Evolutionary conservation across 2,888 invertebrate genomes (phyloP).

Genomic region (Lepidochitona cinerea): DNA sequence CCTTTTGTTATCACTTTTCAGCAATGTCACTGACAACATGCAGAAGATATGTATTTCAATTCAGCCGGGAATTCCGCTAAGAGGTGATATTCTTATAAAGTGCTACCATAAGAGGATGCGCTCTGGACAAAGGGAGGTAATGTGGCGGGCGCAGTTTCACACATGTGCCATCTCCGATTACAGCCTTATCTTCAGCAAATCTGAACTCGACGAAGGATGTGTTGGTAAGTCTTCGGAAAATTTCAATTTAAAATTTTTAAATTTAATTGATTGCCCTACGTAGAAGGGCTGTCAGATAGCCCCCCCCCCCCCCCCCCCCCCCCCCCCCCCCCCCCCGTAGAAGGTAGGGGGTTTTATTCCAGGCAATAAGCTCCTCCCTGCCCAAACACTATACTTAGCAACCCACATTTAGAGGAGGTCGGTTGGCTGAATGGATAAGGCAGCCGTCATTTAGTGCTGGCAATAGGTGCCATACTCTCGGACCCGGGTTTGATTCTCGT

Average conservation of each 20-base stretch:
- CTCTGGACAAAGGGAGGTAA: conserved; percentile 75
- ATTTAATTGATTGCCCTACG: background rate
- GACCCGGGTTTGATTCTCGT: no score
- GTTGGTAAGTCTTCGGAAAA: conserved; percentile 79
- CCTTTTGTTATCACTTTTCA: no score
- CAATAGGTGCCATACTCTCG: no score
- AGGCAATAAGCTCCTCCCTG: no score
- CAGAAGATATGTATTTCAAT: conserved; percentile 81
- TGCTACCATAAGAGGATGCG: conserved; percentile 82
- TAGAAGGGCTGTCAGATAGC: no score
- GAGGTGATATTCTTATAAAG: conserved; percentile 92
- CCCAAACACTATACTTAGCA: no score
- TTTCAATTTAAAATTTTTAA: background rate
- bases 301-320: no score
- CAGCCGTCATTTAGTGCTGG: no score
- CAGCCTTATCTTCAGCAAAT: conserved; percentile 86
- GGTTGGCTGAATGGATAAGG: no score
- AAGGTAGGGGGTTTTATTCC: no score
- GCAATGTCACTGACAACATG: conserved; percentile 78
- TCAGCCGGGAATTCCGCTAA: conserved; percentile 81
- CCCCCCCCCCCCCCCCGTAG: no score
- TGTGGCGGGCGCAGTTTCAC: conserved; percentile 93
- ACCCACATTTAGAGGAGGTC: no score
- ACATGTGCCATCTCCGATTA: conserved; percentile 91
- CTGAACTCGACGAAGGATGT: conserved; percentile 88